Evolutionary conservation across 2,113 vertebrate genomes (phyloP).

Genomic region (Vulpes lagopus): DNA sequence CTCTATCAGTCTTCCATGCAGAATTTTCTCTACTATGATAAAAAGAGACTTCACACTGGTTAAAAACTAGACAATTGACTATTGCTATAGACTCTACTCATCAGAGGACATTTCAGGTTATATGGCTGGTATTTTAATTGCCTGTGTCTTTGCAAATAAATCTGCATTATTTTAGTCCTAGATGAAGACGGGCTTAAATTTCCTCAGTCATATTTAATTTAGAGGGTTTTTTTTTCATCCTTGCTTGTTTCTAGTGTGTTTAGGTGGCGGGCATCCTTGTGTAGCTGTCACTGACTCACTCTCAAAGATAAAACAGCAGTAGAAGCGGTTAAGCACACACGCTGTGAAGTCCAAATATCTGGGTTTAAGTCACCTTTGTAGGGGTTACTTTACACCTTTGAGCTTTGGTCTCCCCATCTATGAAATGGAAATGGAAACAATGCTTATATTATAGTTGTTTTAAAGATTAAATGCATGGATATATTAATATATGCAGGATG

Average conservation of each 20-base stretch:
- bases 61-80: constrained; percentile 14
- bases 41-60: neutral
- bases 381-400: neutral
- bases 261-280: neutral
- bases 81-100: neutral
- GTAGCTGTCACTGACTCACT: neutral
- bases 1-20: neutral
- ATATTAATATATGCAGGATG: neutral
- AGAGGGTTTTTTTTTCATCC: neutral
- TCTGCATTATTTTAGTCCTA: neutral
- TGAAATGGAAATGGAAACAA: neutral
- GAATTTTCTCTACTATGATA: neutral
- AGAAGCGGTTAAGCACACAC: neutral
- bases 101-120: neutral
- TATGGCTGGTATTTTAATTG: neutral
- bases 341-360: neutral
- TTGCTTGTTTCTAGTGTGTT: neutral
- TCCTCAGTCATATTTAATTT: constrained; percentile 5
- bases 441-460: neutral
- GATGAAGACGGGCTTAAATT: neutral
- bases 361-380: neutral
- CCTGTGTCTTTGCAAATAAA: neutral
- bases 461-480: constrained; percentile 15
- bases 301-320: neutral
- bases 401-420: neutral